phyloP scores from a whole-genome alignment of 2,888 invertebrate species.

The Notodonta ziczac region DNA sequence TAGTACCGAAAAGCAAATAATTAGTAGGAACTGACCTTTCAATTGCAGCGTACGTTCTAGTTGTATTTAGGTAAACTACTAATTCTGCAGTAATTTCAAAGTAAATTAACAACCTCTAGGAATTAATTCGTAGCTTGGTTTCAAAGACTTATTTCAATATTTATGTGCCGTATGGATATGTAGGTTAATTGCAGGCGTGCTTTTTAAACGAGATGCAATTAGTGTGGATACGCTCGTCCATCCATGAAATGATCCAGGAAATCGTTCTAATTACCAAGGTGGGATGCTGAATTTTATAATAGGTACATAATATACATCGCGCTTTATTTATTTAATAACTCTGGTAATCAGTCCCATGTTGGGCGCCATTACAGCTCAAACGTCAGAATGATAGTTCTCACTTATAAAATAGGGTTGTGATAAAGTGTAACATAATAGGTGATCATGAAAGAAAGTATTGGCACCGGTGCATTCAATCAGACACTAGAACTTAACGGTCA shows the following conservation, averaged over 20 bases:
- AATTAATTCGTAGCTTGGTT: constrained; percentile 34
- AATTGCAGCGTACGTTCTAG: constrained; percentile 26
- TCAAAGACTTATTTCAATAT: constrained; percentile 36
- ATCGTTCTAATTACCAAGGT: constrained; percentile 54
- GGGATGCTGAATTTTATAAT: constrained; percentile 17
- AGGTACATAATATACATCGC: neutral
- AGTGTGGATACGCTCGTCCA: constrained; percentile 52
- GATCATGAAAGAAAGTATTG: too few species aligned
- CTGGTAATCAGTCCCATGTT: neutral
- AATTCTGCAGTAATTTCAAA: constrained; percentile 35
- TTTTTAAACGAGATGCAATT: constrained; percentile 73
- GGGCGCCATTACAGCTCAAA: neutral
- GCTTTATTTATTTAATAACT: neutral
- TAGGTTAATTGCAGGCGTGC: constrained; percentile 65
- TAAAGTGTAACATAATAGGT: too few species aligned
- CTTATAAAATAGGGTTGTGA: too few species aligned
- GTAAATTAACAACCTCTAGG: constrained; percentile 34
- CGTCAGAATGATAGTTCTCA: too few species aligned
- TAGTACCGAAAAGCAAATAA: constrained; percentile 15
- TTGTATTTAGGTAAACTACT: constrained; percentile 24
- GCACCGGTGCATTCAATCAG: too few species aligned
- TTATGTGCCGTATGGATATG: constrained; percentile 41
- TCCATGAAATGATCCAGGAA: constrained; percentile 51
- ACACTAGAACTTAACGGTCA: too few species aligned
- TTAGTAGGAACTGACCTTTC: constrained; percentile 27